Conservation (phyloP, 2,113 vertebrate species). For the Megalops atlanticus region DNA sequence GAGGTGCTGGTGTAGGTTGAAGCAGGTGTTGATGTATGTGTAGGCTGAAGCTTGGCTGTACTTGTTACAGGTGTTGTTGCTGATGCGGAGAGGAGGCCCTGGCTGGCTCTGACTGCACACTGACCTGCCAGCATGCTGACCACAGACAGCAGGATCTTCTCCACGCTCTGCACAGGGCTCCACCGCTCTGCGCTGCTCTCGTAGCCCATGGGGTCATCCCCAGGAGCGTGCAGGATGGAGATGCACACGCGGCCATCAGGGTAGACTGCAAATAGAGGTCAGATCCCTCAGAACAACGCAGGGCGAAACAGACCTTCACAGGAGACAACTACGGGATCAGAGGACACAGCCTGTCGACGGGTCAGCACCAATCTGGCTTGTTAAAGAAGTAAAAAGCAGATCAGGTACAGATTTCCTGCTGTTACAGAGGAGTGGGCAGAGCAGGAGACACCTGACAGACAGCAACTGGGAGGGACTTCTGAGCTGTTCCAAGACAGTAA, state of each 20-base stretch:
- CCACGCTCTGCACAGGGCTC: slow-evolving; percentile 96
- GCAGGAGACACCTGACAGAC: too few relatives aligned
- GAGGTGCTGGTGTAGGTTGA: too few relatives aligned
- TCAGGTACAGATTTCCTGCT: too few relatives aligned
- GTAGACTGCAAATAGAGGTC: slow-evolving; percentile 77
- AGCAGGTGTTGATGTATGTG: too few relatives aligned
- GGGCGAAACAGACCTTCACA: too few relatives aligned
- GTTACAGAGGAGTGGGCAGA: background rate
- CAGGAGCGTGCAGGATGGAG: slow-evolving; percentile 94
- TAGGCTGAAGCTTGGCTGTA: too few relatives aligned
- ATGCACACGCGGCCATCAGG: slow-evolving; percentile 95
- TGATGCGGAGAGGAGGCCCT: too few relatives aligned
- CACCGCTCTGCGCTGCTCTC: slow-evolving; percentile 96
- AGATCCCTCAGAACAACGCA: too few relatives aligned
- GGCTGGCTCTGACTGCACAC: background rate
- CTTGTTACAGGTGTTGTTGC: too few relatives aligned
- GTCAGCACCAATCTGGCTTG: background rate
- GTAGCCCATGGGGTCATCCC: slow-evolving; percentile 96
- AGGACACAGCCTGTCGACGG: background rate
- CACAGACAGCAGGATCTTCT: slow-evolving; percentile 94
- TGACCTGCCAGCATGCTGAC: slow-evolving; percentile 97
- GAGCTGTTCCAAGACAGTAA: too few relatives aligned
- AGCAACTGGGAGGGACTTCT: too few relatives aligned
- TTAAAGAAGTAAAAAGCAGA: background rate
- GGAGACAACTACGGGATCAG: background rate